A percentile compares a stretch with the other conserved stretches of the same genome.
Conservation (phyloP, 2,797 vertebrate genomes). For the Myiotriccus ornatus region DNA sequence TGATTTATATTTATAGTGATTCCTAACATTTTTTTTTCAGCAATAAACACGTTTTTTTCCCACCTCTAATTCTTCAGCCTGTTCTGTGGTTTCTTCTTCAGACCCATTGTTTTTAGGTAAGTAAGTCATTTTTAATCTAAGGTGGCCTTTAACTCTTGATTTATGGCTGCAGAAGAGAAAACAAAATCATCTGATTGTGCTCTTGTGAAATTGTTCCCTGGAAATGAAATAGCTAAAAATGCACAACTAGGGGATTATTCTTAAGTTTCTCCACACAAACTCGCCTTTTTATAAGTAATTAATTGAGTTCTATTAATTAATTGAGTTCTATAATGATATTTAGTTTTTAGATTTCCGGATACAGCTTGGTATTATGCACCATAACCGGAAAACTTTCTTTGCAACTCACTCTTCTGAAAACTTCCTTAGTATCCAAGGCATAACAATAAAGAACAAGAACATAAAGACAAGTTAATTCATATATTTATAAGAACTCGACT, state of each 20-base stretch:
- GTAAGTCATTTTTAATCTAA: slow-evolving; percentile 97
- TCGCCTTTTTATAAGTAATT: not conserved
- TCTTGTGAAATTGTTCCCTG: not conserved
- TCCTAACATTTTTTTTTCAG: not conserved
- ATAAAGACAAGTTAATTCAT: not conserved
- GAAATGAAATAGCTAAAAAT: not conserved
- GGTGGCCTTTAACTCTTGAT: slow-evolving; percentile 95
- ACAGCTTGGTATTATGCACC: not conserved
- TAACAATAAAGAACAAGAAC: not conserved
- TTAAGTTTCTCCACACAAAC: not conserved
- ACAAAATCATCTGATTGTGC: not conserved
- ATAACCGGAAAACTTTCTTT: not conserved
- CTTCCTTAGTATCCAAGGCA: not conserved
- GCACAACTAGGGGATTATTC: not conserved
- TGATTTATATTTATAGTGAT: not conserved
- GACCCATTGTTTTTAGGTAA: slow-evolving; percentile 86
- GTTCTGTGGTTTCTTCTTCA: slow-evolving; percentile 86
- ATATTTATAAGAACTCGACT: not conserved
- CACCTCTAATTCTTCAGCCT: slow-evolving; percentile 88
- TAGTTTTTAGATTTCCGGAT: not conserved
- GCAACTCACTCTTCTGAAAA: not conserved
- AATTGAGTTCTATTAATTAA: not conserved
- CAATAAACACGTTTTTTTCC: slow-evolving; percentile 29
- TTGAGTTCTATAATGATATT: not conserved
- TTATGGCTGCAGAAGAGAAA: slow-evolving; percentile 83